Evolutionary conservation across 1,140 invertebrate genomes (phyloP), one percentile per base, ranked within the genome.

Genomic region (Zelostemma sp.): DNA sequence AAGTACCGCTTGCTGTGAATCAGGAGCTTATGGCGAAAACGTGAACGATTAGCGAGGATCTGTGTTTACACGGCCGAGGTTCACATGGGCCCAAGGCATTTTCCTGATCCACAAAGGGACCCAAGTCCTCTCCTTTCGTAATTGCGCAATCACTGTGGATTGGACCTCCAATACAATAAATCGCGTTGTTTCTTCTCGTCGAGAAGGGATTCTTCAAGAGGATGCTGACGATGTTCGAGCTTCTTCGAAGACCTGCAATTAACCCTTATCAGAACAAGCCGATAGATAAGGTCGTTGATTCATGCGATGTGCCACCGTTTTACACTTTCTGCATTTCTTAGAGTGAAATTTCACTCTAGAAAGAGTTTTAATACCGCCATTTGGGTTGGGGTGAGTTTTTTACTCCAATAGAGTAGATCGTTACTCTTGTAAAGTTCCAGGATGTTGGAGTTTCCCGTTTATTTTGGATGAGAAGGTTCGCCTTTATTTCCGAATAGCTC

Each of bases 11-110:
- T 66, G 48, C 54, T 67, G 69, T 75, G 79, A 82, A 80, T 75
- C 80, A 73, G 73, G 59, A 43, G 68, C 75, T 84, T 84, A 84
- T 84, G 78, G 81, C 80, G 74, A 84, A 84, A 84, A 84, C 81
- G 82, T 84, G 81, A 83, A 84, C 82, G 82, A 84, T 84, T 84
- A 84, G 82, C 71, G 77, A 65, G 72, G 71, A 78, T 76, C 75
- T 78, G 72, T 82, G 78, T 84, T 80, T 79, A 79, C 77, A 79
- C 55, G 67, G 57, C 16, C 45, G 51, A 18, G 19, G 65, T 53
- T 66, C 50, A 67, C 59, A 63, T 62, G 62, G 56, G 51, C 51
- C 56, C 8, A 31, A 28, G n/a, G 48, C 28, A 14, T 33, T 18
- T 11, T 17, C 9, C 15, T 21, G 1, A 55, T 19, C 28, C 18